phyloP scores from a whole-genome alignment of 2,888 invertebrate genomes.

The Lamellibrachia columna region DNA sequence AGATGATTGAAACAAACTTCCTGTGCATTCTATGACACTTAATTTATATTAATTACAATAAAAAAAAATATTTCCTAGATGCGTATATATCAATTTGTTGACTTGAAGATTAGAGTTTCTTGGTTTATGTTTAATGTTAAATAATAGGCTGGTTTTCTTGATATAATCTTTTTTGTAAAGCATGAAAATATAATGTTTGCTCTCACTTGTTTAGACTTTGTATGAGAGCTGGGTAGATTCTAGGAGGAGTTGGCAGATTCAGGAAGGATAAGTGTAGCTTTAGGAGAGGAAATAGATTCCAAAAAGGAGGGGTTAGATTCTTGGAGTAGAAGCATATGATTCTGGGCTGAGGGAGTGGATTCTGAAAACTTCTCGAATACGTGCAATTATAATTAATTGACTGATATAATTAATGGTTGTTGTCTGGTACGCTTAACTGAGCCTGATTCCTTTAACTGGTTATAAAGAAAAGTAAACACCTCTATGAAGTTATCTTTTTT shows the following conservation, averaged over 20 bases:
- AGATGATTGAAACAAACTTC: too few species aligned
- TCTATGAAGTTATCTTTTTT: not conserved
- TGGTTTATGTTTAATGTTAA: not conserved
- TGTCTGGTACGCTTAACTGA: not conserved
- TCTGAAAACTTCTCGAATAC: not conserved
- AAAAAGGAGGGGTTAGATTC: too few species aligned
- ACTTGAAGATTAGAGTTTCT: not conserved
- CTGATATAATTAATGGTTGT: not conserved
- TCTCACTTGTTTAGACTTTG: not conserved
- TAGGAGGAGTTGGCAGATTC: too few species aligned
- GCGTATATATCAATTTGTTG: not conserved
- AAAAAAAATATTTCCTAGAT: too few species aligned
- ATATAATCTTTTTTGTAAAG: not conserved
- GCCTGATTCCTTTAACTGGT: not conserved
- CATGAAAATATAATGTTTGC: not conserved
- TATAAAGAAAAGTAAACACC: not conserved
- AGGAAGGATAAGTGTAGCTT: too few species aligned
- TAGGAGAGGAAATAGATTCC: too few species aligned
- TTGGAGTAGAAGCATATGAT: not conserved
- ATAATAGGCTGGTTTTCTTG: not conserved
- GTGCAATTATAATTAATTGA: not conserved
- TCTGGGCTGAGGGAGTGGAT: not conserved
- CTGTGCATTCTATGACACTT: too few species aligned
- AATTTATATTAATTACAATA: too few species aligned
- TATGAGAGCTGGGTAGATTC: too few species aligned